A percentile compares a stretch with the other conserved stretches of the same genome.
Conservation (phyloP, 2,888 invertebrate species). For the Quadriops clusia region DNA sequence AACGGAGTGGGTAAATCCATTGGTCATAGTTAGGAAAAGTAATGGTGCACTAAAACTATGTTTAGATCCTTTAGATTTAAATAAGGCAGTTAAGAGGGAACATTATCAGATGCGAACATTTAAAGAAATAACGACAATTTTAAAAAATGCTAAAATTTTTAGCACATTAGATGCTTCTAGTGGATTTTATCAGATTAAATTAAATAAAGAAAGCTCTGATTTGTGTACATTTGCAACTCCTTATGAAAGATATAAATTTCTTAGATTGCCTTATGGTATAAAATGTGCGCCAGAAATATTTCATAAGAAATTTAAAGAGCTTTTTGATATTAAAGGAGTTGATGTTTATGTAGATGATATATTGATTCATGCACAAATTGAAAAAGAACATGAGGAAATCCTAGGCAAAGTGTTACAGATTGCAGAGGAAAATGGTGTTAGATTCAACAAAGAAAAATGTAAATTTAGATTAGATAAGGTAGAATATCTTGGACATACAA, state of each 20-base stretch:
- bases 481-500: too few relatives aligned
- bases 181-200: conserved; percentile 8
- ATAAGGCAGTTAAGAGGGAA: conserved; percentile 18
- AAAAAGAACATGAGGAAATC: conserved; percentile 6
- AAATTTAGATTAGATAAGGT: too few relatives aligned
- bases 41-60: conserved; percentile 19
- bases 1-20: conserved; percentile 10
- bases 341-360: too few relatives aligned
- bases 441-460: too few relatives aligned
- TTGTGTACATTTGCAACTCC: conserved; percentile 6
- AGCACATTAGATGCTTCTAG: conserved; percentile 18
- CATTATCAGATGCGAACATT: conserved; percentile 20
- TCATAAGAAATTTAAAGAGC: conserved; percentile 1
- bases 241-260: too few relatives aligned
- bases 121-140: conserved; percentile 20
- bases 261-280: conserved; percentile 5
- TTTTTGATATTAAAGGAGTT: conserved; percentile 6
- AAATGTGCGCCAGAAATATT: conserved; percentile 4
- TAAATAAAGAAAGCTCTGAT: conserved; percentile 1
- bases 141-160: conserved; percentile 18
- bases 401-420: too few relatives aligned
- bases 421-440: too few relatives aligned
- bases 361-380: conserved; percentile 1
- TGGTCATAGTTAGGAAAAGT: conserved; percentile 11
- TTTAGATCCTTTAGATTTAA: conserved; percentile 22